Percentiles rank a stretch among this genome's conserved stretches.
Evolutionary conservation across 2,888 invertebrate genomes (phyloP).

Genomic region (Scrobipalpa costella): DNA sequence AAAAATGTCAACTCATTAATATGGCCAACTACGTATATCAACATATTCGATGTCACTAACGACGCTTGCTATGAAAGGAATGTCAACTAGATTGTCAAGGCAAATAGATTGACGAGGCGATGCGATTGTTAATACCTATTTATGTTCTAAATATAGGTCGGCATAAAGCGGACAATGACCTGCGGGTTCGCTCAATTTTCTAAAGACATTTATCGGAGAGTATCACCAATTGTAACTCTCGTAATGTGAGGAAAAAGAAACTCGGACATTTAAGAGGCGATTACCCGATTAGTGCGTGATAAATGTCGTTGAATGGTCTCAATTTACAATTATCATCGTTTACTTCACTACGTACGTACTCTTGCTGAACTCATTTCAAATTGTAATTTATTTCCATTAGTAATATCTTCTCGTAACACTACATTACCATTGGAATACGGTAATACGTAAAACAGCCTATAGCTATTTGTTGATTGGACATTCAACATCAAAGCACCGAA

Average conservation of each 20-base stretch:
- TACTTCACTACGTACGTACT: not conserved
- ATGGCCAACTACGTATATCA: not conserved
- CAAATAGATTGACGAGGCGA: slow-evolving; percentile 62
- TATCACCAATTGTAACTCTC: not conserved
- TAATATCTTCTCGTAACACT: not conserved
- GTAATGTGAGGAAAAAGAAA: not conserved
- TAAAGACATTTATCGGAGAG: not conserved
- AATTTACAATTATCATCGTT: not conserved
- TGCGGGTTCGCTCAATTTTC: slow-evolving; percentile 30
- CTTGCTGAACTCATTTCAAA: not conserved
- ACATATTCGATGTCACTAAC: slow-evolving; percentile 15
- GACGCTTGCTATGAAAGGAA: slow-evolving; percentile 47
- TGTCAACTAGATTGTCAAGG: slow-evolving; percentile 56
- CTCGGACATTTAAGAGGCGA: not conserved
- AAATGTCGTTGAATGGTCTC: slow-evolving; percentile 1
- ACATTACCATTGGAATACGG: not conserved
- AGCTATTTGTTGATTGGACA: not conserved
- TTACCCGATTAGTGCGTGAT: slow-evolving; percentile 31
- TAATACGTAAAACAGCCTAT: not conserved
- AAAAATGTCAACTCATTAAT: slow-evolving; percentile 4
- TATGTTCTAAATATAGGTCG: slow-evolving; percentile 69
- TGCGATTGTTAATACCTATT: slow-evolving; percentile 64
- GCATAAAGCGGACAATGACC: slow-evolving; percentile 59
- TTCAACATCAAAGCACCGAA: slow-evolving; percentile 11
- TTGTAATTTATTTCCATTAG: not conserved